Percentiles rank a stretch among this genome's conserved stretches.
These are phyloP conservation scores for Heterotis niloticus DNA, from an alignment of 2,113 vertebrate species.

Conservation along the genomic window DNA sequence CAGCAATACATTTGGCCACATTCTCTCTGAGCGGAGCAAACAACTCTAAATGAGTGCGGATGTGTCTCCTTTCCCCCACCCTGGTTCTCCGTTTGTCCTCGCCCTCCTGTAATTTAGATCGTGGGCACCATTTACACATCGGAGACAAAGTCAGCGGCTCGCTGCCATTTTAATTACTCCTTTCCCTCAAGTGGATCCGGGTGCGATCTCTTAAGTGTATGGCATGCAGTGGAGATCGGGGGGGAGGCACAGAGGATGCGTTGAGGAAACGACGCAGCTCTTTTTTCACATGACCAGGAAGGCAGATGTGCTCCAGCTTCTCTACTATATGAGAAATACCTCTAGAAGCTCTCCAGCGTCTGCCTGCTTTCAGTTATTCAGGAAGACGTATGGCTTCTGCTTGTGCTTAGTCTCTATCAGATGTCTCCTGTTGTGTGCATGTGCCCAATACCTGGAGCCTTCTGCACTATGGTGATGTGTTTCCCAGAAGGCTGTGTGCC, in stretches of 20 bases:
- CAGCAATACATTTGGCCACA: too few species aligned
- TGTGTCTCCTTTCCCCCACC: neutral
- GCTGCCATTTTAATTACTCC: slow-evolving; percentile 16
- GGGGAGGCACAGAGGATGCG: neutral
- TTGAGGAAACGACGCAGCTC: neutral
- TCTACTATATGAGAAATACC: too few species aligned
- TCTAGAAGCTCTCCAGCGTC: neutral
- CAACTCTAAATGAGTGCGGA: neutral
- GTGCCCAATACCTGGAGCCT: too few species aligned
- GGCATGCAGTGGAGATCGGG: neutral
- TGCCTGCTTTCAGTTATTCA: neutral
- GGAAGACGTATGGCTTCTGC: too few species aligned
- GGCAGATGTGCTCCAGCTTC: too few species aligned
- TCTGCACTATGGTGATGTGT: too few species aligned
- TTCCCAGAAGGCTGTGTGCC: too few species aligned
- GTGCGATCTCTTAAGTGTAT: neutral
- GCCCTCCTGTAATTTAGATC: neutral
- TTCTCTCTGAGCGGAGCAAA: neutral
- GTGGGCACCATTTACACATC: too few species aligned
- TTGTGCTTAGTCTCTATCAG: too few species aligned
- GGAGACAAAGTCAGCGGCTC: neutral
- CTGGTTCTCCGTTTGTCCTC: too few species aligned
- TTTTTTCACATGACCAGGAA: too few species aligned
- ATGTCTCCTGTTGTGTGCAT: too few species aligned
- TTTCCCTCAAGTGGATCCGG: neutral